Evolutionary conservation across 2,113 vertebrate genomes (phyloP).

Genomic region (Ciconia boyciana): DNA sequence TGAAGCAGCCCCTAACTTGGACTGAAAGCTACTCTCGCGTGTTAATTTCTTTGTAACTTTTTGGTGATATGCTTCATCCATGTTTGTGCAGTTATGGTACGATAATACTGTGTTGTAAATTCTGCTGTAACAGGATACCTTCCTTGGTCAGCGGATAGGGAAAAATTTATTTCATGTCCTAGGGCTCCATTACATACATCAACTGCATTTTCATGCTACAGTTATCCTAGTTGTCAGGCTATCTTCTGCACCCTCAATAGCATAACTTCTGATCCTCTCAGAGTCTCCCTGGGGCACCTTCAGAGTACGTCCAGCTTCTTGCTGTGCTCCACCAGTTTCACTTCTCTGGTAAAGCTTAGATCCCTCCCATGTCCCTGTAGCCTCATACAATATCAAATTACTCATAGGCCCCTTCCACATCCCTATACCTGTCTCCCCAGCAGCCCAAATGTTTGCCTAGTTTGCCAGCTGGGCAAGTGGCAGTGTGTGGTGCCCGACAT

Average conservation of each 20-base stretch:
- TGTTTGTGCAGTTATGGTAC: background rate
- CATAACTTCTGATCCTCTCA: background rate
- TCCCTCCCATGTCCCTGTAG: background rate
- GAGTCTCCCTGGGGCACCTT: background rate
- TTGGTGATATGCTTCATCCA: background rate
- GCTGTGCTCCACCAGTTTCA: background rate
- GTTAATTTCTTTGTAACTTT: background rate
- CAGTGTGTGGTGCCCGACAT: background rate
- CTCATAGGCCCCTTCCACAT: background rate
- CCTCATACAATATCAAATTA: background rate
- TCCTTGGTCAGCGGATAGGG: background rate
- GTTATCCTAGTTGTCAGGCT: background rate
- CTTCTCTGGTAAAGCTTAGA: background rate
- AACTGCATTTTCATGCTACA: background rate
- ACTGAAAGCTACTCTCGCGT: background rate
- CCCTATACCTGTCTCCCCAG: background rate
- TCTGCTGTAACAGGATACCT: background rate
- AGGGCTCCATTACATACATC: background rate
- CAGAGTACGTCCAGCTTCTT: background rate
- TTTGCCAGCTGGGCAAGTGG: background rate
- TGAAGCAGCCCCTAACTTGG: background rate
- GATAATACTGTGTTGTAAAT: background rate
- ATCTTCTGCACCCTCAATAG: background rate
- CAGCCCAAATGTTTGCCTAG: background rate
- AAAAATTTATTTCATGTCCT: background rate